Evolutionary conservation across 1,140 invertebrate genomes (phyloP).

Genomic region (Venustaconcha ellipsiformis): DNA sequence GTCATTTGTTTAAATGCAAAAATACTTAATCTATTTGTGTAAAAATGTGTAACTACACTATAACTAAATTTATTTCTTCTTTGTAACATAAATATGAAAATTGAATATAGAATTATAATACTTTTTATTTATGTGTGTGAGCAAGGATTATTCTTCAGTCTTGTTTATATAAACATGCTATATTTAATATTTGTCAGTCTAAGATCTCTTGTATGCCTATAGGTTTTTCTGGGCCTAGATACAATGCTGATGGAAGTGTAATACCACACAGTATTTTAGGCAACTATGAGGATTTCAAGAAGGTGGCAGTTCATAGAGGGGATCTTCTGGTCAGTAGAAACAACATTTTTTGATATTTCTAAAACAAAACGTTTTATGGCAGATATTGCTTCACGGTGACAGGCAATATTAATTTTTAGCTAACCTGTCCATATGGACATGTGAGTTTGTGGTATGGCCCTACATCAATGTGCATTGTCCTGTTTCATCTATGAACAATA

Average conservation of each 20-base stretch:
- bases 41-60: no score
- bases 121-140: no score
- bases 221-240: conserved; percentile 63
- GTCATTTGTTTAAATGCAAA: no score
- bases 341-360: neutral
- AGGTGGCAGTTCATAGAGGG: conserved; percentile 53
- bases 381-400: neutral
- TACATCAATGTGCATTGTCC: no score
- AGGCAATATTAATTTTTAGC: neutral
- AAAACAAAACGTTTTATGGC: neutral
- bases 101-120: no score
- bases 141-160: no score
- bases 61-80: no score
- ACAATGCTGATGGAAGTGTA: conserved; percentile 56
- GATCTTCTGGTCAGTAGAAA: conserved; percentile 51
- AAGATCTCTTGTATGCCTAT: neutral
- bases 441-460: no score
- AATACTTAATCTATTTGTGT: no score
- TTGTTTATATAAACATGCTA: no score
- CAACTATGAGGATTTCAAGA: conserved; percentile 62
- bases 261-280: conserved; percentile 67
- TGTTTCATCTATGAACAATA: neutral
- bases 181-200: neutral
- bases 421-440: no score
- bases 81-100: no score